These are phyloP conservation scores for Heteromyza rotundicornis DNA, from an alignment of 2,888 invertebrate species.

Conservation along the genomic window DNA sequence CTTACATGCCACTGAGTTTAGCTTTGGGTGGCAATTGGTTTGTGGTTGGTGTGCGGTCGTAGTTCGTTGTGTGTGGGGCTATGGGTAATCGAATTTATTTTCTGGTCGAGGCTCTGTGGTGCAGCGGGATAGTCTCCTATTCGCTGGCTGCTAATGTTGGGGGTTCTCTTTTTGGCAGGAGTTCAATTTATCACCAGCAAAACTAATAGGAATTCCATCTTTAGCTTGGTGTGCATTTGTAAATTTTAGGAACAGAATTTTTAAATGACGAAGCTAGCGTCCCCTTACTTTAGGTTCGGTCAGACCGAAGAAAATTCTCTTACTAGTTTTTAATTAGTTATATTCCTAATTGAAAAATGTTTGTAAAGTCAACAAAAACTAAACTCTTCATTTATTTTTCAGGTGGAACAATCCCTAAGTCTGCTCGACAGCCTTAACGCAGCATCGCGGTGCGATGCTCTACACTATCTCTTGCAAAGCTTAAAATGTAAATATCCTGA, in stretches of 20 bases:
- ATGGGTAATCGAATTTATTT: not conserved
- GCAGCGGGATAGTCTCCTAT: not conserved
- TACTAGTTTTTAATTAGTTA: no score
- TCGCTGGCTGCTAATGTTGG: not conserved
- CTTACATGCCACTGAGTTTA: no score
- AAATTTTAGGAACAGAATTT: no score
- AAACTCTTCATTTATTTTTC: no score
- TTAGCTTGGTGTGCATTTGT: no score
- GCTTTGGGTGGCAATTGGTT: not conserved
- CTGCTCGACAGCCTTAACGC: slow-evolving; percentile 55
- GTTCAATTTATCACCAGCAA: slow-evolving; percentile 38
- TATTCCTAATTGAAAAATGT: no score
- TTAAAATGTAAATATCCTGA: slow-evolving; percentile 59
- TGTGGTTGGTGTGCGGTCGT: not conserved
- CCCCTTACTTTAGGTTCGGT: no score
- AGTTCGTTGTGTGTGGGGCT: not conserved
- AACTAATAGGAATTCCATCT: slow-evolving; percentile 32
- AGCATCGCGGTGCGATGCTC: slow-evolving; percentile 58
- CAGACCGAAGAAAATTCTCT: no score
- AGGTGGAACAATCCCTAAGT: slow-evolving; percentile 61
- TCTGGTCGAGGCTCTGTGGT: not conserved
- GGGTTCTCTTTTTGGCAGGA: slow-evolving; percentile 10
- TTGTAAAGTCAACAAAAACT: no score
- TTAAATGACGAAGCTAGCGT: no score
- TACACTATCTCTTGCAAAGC: slow-evolving; percentile 57